Evolutionary conservation across 1,140 invertebrate species (phyloP).

Genomic region (Drosophila melanica): DNA sequence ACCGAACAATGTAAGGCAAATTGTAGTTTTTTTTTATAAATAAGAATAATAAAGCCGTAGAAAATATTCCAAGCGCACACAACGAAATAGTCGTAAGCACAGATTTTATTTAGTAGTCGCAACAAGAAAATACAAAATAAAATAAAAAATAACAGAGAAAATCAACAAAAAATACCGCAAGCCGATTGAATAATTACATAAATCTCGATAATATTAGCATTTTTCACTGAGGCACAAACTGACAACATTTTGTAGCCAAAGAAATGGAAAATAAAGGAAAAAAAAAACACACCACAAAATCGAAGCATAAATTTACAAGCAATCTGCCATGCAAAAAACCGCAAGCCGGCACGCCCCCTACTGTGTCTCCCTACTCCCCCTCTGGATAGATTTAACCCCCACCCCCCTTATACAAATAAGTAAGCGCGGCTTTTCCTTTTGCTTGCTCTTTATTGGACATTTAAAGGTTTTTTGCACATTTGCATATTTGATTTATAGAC

Average conservation of each 20-base stretch:
- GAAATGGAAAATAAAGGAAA: conserved; percentile 12
- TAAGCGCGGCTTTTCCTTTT: background rate
- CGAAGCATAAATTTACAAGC: conserved; percentile 80
- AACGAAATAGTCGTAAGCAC: conserved; percentile 50
- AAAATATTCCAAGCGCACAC: conserved; percentile 48
- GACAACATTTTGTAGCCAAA: conserved; percentile 54
- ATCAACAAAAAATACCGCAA: conserved; percentile 48
- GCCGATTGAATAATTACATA: conserved; percentile 81
- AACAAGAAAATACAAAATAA: conserved; percentile 29
- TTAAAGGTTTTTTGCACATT: conserved; percentile 79
- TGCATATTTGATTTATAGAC: conserved; percentile 81
- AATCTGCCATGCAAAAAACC: conserved; percentile 55
- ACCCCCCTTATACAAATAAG: background rate
- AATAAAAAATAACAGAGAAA: conserved; percentile 19
- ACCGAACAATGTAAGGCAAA: conserved; percentile 6
- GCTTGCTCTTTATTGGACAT: conserved; percentile 72
- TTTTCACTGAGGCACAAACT: conserved; percentile 33
- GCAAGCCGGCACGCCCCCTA: conserved; percentile 32
- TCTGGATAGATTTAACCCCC: conserved; percentile 33
- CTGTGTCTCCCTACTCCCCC: conserved; percentile 12
- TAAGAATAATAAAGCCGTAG: conserved; percentile 11
- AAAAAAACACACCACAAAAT: conserved; percentile 51
- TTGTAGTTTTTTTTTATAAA: conserved; percentile 15
- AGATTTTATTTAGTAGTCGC: conserved; percentile 64
- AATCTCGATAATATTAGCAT: conserved; percentile 76